Percentiles rank a stretch among this genome's conserved stretches.
Conservation (phyloP, 2,888 invertebrate genomes). For the Taphrorychus bicolor region DNA sequence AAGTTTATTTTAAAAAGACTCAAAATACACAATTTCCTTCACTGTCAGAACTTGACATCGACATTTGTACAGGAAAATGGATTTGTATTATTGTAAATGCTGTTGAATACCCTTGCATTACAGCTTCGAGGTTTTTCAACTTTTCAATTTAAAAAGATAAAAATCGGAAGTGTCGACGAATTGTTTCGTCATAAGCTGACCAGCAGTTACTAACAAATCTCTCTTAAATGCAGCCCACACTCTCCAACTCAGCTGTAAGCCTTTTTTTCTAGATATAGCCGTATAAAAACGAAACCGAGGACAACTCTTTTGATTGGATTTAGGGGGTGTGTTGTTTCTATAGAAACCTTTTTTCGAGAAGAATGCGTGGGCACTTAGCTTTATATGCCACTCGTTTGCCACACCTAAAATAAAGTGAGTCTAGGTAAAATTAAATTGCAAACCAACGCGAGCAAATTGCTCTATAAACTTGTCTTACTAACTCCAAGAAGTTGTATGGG, state of each 20-base stretch:
- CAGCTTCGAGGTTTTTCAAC: too few relatives aligned
- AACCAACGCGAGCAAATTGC: conserved; percentile 38
- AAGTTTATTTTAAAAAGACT: too few relatives aligned
- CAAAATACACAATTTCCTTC: too few relatives aligned
- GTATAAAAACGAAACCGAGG: not conserved
- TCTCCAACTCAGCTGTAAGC: not conserved
- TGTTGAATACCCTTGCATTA: too few relatives aligned
- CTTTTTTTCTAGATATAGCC: not conserved
- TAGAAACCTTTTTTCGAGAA: conserved; percentile 1
- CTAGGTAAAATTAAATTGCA: conserved; percentile 40
- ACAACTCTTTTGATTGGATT: not conserved
- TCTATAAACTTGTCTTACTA: conserved; percentile 38
- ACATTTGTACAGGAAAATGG: too few relatives aligned
- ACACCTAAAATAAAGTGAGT: conserved; percentile 35
- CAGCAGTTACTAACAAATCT: too few relatives aligned
- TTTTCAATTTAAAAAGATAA: too few relatives aligned
- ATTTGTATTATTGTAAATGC: too few relatives aligned
- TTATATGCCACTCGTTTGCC: not conserved
- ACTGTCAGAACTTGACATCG: too few relatives aligned
- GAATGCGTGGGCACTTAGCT: conserved; percentile 8
- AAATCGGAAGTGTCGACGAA: too few relatives aligned
- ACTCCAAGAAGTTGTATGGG: conserved; percentile 41
- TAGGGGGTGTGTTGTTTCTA: not conserved
- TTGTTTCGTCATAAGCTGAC: too few relatives aligned
- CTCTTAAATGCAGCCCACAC: not conserved